phyloP scores from a whole-genome alignment of 2,888 invertebrate genomes.

The Orgyia antiqua region DNA sequence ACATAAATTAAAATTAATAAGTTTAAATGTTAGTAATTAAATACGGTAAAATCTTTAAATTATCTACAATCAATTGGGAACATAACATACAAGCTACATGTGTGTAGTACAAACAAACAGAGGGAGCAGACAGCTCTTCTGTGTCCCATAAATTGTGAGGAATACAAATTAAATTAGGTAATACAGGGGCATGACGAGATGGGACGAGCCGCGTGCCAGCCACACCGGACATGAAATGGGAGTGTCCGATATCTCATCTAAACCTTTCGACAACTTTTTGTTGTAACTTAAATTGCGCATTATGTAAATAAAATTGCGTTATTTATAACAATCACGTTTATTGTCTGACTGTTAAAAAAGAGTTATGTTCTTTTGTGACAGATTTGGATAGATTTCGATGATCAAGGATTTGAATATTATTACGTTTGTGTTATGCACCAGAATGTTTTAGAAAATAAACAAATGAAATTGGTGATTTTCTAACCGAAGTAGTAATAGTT shows the following conservation, averaged over 20 bases:
- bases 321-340: no score
- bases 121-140: conserved; percentile 58
- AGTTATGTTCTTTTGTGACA: no score
- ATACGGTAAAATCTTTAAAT: conserved; percentile 11
- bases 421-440: no score
- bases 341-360: no score
- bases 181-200: conserved; percentile 71
- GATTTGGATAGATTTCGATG: no score
- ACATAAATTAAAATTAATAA: no score
- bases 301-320: conserved; percentile 35
- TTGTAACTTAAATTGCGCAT: conserved; percentile 34
- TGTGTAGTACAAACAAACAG: conserved; percentile 56
- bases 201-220: conserved; percentile 58
- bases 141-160: conserved; percentile 68
- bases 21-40: conserved; percentile 1
- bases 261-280: conserved; percentile 27
- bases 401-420: no score
- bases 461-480: no score
- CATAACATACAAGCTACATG: conserved; percentile 32
- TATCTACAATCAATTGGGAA: conserved; percentile 28
- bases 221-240: conserved; percentile 69
- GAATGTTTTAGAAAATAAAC: no score
- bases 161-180: conserved; percentile 77
- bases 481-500: no score
- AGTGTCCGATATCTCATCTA: conserved; percentile 50